Percentiles rank a stretch among this genome's conserved stretches.
phyloP scores from a whole-genome alignment of 92 coral and sea anemone species.

The Zoanthus sansibaricus region DNA sequence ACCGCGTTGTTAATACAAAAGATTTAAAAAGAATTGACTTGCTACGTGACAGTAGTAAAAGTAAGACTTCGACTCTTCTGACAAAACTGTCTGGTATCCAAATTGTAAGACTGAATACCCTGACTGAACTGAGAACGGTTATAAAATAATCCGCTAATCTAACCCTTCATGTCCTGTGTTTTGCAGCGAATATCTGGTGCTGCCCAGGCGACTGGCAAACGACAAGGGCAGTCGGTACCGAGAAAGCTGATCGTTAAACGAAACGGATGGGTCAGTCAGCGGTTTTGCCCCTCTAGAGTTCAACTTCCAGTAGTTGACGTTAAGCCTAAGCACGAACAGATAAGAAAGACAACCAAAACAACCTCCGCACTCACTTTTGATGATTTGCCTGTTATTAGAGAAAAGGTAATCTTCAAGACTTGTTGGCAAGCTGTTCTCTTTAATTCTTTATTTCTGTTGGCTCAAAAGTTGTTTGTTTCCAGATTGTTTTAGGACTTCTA shows the following conservation, averaged over 20 bases:
- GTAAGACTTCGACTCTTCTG: no score
- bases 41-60: no score
- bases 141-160: no score
- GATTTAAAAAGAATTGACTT: no score
- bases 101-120: no score
- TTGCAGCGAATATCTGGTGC: constrained; percentile 45
- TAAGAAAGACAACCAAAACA: constrained; percentile 36
- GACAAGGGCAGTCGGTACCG: constrained; percentile 25
- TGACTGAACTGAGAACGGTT: no score
- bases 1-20: no score
- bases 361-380: constrained; percentile 72
- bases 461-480: no score
- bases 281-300: constrained; percentile 79
- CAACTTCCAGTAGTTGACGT: constrained; percentile 76
- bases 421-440: no score
- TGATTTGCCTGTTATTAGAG: constrained; percentile 88
- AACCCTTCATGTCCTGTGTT: not conserved
- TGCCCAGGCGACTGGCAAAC: constrained; percentile 29
- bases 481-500: no score
- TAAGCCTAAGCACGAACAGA: constrained; percentile 49
- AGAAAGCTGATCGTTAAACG: constrained; percentile 53
- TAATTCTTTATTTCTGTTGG: not conserved
- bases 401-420: constrained; percentile 68
- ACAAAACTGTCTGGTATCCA: not conserved
- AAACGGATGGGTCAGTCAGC: constrained; percentile 89